Evolutionary conservation across 2,888 invertebrate genomes (phyloP).

Genomic region (Mycalesis mineus): DNA sequence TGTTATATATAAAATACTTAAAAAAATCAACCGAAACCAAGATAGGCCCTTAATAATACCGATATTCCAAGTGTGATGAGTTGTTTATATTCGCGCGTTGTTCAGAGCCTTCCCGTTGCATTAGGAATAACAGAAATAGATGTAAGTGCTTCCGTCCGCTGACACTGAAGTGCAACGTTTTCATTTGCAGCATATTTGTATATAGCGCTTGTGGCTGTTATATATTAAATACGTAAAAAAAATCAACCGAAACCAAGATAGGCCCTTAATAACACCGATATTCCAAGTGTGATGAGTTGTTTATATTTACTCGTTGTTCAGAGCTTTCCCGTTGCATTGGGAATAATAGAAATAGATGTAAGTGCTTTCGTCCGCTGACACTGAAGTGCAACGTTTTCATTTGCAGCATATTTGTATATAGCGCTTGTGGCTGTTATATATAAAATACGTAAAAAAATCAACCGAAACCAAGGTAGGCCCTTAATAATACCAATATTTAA

Average conservation of each 20-base stretch:
- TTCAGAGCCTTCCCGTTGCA: conserved; percentile 39
- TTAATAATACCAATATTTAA: neutral
- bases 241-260: too few relatives aligned
- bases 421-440: neutral
- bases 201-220: neutral
- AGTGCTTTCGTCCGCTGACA: conserved; percentile 51
- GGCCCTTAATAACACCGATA: neutral
- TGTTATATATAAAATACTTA: neutral
- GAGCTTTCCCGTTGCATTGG: conserved; percentile 39
- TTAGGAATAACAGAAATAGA: conserved; percentile 55
- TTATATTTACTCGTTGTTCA: conserved; percentile 18
- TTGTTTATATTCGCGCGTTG: conserved; percentile 16
- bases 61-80: conserved; percentile 2
- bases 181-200: conserved; percentile 11
- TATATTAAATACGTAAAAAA: too few relatives aligned
- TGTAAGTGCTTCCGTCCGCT: conserved; percentile 55
- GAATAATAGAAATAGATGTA: conserved; percentile 58
- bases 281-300: conserved; percentile 10
- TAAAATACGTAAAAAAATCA: too few relatives aligned
- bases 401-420: conserved; percentile 5
- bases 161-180: conserved; percentile 8
- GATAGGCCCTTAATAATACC: neutral
- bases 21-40: neutral
- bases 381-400: conserved; percentile 10
- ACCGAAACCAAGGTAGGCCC: neutral